A percentile compares a stretch with the other conserved stretches of the same genome.
These are phyloP conservation scores for Acrossocheilus wenchowensis DNA, from an alignment of 2,797 vertebrate species.

Conservation along the genomic window DNA sequence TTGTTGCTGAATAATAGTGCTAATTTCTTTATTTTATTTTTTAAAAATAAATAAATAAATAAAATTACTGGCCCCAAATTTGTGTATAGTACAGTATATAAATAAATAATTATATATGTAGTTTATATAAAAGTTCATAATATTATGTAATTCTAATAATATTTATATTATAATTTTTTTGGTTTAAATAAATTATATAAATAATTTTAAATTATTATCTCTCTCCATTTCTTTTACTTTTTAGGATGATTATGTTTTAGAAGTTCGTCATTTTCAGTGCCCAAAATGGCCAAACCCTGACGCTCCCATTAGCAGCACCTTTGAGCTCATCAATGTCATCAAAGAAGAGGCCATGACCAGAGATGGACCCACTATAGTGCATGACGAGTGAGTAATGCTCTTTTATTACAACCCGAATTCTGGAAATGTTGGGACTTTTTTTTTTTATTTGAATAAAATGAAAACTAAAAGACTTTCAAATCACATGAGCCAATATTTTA, in stretches of 20 bases:
- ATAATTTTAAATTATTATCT: not conserved
- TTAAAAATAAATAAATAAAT: not conserved
- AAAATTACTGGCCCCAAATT: not conserved
- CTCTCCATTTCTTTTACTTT: not conserved
- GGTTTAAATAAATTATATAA: not conserved
- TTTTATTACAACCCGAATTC: not conserved
- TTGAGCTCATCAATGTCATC: slow-evolving; percentile 93
- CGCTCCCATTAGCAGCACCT: slow-evolving; percentile 90
- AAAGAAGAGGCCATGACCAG: slow-evolving; percentile 91
- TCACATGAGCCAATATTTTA: too few species aligned
- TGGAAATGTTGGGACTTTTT: too few species aligned
- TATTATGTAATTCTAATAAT: not conserved
- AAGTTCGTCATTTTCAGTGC: slow-evolving; percentile 95
- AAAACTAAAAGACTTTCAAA: too few species aligned
- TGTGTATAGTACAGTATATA: not conserved
- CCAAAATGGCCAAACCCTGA: slow-evolving; percentile 95
- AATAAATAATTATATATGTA: not conserved
- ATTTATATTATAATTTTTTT: not conserved
- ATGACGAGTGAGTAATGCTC: slow-evolving; percentile 86
- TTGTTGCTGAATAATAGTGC: not conserved
- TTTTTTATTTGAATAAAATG: too few species aligned
- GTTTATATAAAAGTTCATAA: not conserved
- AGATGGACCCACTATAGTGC: slow-evolving; percentile 93
- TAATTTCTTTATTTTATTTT: not conserved
- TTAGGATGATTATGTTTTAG: slow-evolving; percentile 94